Evolutionary conservation across 2,797 vertebrate genomes (phyloP), one percentile per base, ranked within the genome.

Genomic region (Sebastes taczanowskii): DNA sequence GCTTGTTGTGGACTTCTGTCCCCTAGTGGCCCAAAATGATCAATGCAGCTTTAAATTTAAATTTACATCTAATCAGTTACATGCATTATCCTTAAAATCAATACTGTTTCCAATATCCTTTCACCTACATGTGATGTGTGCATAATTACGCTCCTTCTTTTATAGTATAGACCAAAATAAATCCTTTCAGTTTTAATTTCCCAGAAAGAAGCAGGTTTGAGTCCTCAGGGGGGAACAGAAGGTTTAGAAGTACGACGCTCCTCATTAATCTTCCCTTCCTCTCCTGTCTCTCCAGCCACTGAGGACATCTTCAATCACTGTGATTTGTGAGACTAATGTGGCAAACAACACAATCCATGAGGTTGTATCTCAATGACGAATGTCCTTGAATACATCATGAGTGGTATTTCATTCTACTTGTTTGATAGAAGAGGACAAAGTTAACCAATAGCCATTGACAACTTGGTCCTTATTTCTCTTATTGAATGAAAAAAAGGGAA

Each of bases 211-310:
- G 16, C 20, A 9, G 2, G 25, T 72, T 64, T 67, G 5, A 60
- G 20, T 80, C 66, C 25, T 66, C 16, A 22, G 23, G 14, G 1
- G 2, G n/a, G 3, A 64, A 35, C 7, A 63, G 52, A 64, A 49
- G 53, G 67, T 63, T 85, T 77, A 42, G 66, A 62, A 27, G 42
- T 53, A n/a, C 65, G 53, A 64, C 60, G 52, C 22, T 69, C 59
- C 73, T 74, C 82, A 61, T 85, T 75, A 78, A 85, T 89, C 70
- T 83, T 46, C 7, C 23, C 38, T 66, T 80, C 69, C 52, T 49
- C 20, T 62, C 46, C 2, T 5, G 55, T 63, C 62, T 60, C 71
- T 71, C 20, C 72, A 56, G 56, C 67, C 58, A 7, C 74, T 30
- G 56, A 77, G 42, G 66, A 74, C 71, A 35, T 83, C 73, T 13